A percentile compares a stretch with the other conserved stretches of the same genome.
phyloP scores from a whole-genome alignment of 1,140 invertebrate species.

The Steinernema khuongi region DNA sequence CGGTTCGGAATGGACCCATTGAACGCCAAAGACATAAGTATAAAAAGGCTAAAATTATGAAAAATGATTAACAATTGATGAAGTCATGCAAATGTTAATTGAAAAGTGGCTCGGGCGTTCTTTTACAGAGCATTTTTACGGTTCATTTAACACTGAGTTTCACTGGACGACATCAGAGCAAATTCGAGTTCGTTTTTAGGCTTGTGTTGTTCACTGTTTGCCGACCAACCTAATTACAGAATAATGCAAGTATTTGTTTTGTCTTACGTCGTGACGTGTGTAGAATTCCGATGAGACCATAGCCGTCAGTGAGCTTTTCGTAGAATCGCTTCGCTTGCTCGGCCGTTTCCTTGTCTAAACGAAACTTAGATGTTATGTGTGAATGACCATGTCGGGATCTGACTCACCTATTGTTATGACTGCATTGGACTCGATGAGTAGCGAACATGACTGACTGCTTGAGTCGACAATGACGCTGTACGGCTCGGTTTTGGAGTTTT shows the following conservation, averaged over 20 bases:
- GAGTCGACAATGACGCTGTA: slow-evolving; percentile 21
- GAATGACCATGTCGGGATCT: background rate
- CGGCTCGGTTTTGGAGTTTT: slow-evolving; percentile 24
- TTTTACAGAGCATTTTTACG: no score
- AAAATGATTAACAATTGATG: no score
- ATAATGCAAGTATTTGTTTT: slow-evolving; percentile 23
- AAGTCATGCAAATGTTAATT: no score
- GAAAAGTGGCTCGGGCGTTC: no score
- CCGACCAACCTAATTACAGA: slow-evolving; percentile 22
- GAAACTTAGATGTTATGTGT: background rate
- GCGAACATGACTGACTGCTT: background rate
- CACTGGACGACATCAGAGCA: no score
- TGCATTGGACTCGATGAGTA: background rate
- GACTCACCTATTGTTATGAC: slow-evolving; percentile 4
- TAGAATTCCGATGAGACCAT: slow-evolving; percentile 53
- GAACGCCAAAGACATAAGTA: no score
- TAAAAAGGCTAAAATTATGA: no score
- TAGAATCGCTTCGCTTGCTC: slow-evolving; percentile 43
- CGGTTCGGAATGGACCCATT: no score
- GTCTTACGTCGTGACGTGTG: slow-evolving; percentile 30
- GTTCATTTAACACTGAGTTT: no score
- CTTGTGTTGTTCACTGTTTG: background rate
- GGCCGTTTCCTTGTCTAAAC: slow-evolving; percentile 38
- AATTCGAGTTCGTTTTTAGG: no score
- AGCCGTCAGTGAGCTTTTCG: slow-evolving; percentile 50